These are phyloP conservation scores for Ennomos fuscantarius DNA, from an alignment of 2,888 invertebrate species.

Conservation along the genomic window DNA sequence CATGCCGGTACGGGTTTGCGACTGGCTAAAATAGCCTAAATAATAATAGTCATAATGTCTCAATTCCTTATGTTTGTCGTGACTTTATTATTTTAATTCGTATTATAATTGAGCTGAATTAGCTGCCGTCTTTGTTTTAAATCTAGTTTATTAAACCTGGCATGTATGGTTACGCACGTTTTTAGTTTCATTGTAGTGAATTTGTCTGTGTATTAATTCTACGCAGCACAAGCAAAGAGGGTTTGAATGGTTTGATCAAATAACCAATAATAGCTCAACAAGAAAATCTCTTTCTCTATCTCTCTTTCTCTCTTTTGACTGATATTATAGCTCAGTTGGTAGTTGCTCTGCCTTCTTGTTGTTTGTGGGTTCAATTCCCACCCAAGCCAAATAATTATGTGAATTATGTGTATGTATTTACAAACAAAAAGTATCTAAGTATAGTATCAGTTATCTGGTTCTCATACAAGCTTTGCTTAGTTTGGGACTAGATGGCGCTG, in stretches of 20 bases:
- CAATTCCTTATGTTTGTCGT: conserved; percentile 25
- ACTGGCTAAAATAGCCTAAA: conserved; percentile 7
- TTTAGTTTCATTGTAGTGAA: background rate
- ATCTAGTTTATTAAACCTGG: conserved; percentile 16
- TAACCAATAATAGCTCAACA: too few species aligned
- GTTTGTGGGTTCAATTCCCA: too few species aligned
- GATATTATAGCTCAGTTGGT: too few species aligned
- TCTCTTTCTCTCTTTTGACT: too few species aligned
- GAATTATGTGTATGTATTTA: too few species aligned
- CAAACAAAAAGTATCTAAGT: too few species aligned
- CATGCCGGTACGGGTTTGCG: conserved; percentile 7
- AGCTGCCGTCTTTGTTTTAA: conserved; percentile 24
- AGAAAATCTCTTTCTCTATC: too few species aligned
- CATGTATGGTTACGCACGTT: conserved; percentile 19
- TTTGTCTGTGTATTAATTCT: background rate
- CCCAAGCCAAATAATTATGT: too few species aligned
- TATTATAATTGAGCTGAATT: conserved; percentile 26
- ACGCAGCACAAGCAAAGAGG: background rate
- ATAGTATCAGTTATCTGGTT: too few species aligned
- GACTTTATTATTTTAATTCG: conserved; percentile 26
- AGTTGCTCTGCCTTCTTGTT: too few species aligned
- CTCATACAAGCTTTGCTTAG: too few species aligned
- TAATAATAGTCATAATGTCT: conserved; percentile 19
- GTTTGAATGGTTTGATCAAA: background rate
- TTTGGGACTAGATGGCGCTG: too few species aligned